Conservation (phyloP, 2,797 vertebrate species). For the Phrynocephalus guinanensis region DNA sequence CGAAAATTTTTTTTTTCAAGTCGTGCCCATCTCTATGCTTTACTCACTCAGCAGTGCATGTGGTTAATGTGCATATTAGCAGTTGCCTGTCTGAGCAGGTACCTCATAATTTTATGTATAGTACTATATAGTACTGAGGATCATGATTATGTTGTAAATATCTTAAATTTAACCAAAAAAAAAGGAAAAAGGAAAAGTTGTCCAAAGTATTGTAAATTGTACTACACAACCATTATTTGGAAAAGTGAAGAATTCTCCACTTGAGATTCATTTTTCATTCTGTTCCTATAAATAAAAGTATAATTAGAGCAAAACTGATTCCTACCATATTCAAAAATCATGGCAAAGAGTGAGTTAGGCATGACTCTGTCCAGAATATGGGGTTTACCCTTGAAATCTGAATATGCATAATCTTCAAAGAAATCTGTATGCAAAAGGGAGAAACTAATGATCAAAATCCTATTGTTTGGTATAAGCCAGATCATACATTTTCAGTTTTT, state of each 20-base stretch:
- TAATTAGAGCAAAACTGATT: neutral
- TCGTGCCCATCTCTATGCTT: too few species aligned
- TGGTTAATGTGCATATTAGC: neutral
- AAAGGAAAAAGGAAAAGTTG: neutral
- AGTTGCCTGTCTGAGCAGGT: neutral
- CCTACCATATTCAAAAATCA: neutral
- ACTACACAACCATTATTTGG: neutral
- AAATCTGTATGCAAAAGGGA: neutral
- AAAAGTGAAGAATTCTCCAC: neutral
- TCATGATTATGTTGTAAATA: neutral
- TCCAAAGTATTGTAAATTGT: neutral
- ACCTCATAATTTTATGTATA: neutral
- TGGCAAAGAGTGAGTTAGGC: neutral
- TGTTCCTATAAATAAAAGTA: neutral
- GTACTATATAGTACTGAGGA: neutral
- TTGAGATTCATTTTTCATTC: neutral
- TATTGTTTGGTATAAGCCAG: too few species aligned
- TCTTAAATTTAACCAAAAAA: neutral
- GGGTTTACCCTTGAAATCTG: neutral
- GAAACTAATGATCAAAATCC: neutral
- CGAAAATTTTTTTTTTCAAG: too few species aligned
- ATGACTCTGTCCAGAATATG: neutral
- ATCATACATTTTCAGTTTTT: too few species aligned
- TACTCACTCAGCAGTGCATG: neutral
- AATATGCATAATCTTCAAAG: neutral